Base-by-base conservation (phyloP, 1,140 invertebrate genomes). In the Prorops nasuta region DNA sequence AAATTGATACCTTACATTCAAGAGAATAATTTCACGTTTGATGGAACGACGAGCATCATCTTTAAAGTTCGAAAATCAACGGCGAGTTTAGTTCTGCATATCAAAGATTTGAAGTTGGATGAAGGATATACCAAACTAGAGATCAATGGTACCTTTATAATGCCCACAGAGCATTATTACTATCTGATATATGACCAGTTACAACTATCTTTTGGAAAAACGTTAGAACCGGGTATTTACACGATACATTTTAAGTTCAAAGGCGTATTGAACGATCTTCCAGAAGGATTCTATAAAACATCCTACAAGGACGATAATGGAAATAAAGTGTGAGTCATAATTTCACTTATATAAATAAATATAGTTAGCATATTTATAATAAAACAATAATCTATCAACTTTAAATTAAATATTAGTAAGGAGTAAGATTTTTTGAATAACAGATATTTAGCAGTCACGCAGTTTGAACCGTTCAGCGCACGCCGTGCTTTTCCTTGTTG, bases 401-500 rank as follows among this genome's bases (percentile, higher is more conserved):
- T n/a, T n/a, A n/a, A n/a, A n/a, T n/a, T n/a, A n/a, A n/a, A n/a
- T n/a, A n/a, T n/a, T n/a, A n/a, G n/a, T n/a, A n/a, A n/a, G n/a
- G n/a, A n/a, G n/a, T n/a, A n/a, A n/a, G n/a, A n/a, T n/a, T n/a
- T n/a, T n/a, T n/a, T n/a, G n/a, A n/a, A n/a, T n/a, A n/a, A n/a
- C 19, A 71, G 69, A 38, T 69, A 55, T 45, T 63, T 82, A 2
- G 80, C 68, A n/a, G 73, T 78, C 0, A 87, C 86, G 0, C 86
- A 89, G 45, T 89, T 89, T 62, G 84, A 89, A 54, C 84, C 87
- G 1, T 83, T 81, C 1, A 79, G 80, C 40, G 88, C 88, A 0
- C 71, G 88, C 19, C 71, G 76, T 34, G 85, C 84, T 0, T 90
- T 89, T 57, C 88, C 88, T 0, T 88, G 86, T 58, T 89, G 85